Evolutionary conservation across 1,140 invertebrate species (phyloP).

Genomic region (Heliconius eleuchia): DNA sequence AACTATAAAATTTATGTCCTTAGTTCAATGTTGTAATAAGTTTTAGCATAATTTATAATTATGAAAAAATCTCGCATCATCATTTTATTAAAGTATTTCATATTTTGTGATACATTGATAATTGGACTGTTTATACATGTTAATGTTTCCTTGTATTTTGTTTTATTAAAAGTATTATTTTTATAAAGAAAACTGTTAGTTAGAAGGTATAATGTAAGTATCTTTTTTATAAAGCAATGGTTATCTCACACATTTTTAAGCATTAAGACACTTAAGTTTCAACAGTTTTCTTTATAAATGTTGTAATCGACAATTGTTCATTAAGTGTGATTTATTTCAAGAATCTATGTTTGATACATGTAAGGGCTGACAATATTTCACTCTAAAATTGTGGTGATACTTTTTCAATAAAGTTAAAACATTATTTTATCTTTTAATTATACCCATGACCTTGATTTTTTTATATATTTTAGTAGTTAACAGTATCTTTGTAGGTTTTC

Average conservation of each 20-base stretch:
- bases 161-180: slow-evolving; percentile 27
- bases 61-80: slow-evolving; percentile 21
- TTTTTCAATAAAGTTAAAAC: slow-evolving; percentile 70
- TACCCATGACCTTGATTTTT: background rate
- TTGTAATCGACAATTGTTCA: slow-evolving; percentile 18
- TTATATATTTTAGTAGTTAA: too few species aligned
- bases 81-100: background rate
- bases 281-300: slow-evolving; percentile 27
- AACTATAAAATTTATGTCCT: slow-evolving; percentile 17
- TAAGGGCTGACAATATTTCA: slow-evolving; percentile 70
- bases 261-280: background rate
- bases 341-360: slow-evolving; percentile 44
- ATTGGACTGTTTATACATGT: slow-evolving; percentile 15
- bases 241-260: background rate
- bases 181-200: slow-evolving; percentile 26
- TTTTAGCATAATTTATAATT: slow-evolving; percentile 21
- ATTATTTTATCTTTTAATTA: slow-evolving; percentile 42
- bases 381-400: slow-evolving; percentile 71
- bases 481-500: too few species aligned
- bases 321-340: slow-evolving; percentile 39
- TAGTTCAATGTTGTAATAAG: slow-evolving; percentile 29
- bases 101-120: slow-evolving; percentile 9
- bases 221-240: background rate
- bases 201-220: background rate
- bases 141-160: slow-evolving; percentile 24